Evolutionary conservation across 1,140 invertebrate genomes (phyloP).

Genomic region (Drosophila gunungcola): DNA sequence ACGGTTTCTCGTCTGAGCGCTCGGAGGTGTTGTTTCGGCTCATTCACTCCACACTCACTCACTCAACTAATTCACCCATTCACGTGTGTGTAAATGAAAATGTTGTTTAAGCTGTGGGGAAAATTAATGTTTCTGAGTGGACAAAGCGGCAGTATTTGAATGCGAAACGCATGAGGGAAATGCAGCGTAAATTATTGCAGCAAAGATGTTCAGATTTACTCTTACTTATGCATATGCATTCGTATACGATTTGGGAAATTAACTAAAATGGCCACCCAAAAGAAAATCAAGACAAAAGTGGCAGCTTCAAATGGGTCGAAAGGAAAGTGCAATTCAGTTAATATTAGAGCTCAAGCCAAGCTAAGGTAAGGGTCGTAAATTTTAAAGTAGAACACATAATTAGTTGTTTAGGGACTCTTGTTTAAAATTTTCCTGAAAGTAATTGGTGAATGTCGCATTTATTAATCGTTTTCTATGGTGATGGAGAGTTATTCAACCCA

Average conservation of each 20-base stretch:
- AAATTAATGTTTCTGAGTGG: conserved; percentile 49
- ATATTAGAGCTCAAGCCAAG: conserved; percentile 1
- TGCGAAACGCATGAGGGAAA: neutral
- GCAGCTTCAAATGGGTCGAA: conserved; percentile 16
- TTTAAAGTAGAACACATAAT: neutral
- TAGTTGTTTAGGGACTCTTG: neutral
- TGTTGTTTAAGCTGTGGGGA: conserved; percentile 50
- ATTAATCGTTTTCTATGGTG: neutral
- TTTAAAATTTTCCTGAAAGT: neutral
- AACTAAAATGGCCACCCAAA: conserved; percentile 8
- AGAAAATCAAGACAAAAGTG: conserved; percentile 31
- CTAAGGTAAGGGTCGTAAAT: too few species aligned
- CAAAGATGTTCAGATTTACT: conserved; percentile 21
- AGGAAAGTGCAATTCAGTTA: conserved; percentile 7
- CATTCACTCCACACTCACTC: conserved; percentile 11
- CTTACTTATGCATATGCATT: neutral
- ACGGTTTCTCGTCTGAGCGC: conserved; percentile 43
- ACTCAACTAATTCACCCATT: neutral
- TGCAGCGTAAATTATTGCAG: conserved; percentile 30
- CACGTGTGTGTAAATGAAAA: conserved; percentile 49
- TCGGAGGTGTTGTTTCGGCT: conserved; percentile 3
- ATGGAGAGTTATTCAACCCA: conserved; percentile 17
- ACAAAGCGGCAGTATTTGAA: conserved; percentile 23
- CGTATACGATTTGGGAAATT: conserved; percentile 8
- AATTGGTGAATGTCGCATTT: neutral